These are phyloP conservation scores for Setophaga petechia DNA, from an alignment of 2,113 vertebrate species.

Conservation along the genomic window DNA sequence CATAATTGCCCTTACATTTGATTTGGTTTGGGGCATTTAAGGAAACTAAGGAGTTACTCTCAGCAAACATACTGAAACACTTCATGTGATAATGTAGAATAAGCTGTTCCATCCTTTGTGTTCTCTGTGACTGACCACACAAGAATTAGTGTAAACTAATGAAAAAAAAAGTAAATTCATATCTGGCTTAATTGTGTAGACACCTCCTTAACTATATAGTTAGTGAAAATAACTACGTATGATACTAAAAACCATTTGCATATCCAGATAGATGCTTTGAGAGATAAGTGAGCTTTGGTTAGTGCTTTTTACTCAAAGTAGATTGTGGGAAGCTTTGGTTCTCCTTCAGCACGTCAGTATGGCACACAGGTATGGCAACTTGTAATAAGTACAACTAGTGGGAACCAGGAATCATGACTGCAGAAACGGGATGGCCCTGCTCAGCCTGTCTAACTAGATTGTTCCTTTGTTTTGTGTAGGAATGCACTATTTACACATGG, in stretches of 20 bases:
- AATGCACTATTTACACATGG: conserved; percentile 97
- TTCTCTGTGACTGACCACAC: neutral
- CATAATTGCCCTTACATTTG: neutral
- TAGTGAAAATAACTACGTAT: neutral
- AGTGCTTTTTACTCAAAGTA: neutral
- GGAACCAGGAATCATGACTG: neutral
- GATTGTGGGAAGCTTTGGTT: neutral
- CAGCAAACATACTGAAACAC: neutral
- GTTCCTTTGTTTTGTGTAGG: conserved; percentile 75
- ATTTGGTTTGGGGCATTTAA: conserved; percentile 9
- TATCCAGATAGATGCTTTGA: neutral
- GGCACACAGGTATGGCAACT: neutral
- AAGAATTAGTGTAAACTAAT: neutral
- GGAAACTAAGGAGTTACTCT: neutral
- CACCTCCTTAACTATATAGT: neutral
- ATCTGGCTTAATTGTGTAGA: neutral
- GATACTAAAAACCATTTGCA: neutral
- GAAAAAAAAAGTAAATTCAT: neutral
- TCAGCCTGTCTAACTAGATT: neutral
- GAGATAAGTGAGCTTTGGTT: neutral
- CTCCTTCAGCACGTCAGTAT: neutral
- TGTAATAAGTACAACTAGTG: fast-evolving
- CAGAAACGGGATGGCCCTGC: neutral
- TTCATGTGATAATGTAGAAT: neutral
- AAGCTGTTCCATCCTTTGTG: neutral